Conservation (phyloP, 2,113 vertebrate genomes). For the Corythornis cristatus region DNA sequence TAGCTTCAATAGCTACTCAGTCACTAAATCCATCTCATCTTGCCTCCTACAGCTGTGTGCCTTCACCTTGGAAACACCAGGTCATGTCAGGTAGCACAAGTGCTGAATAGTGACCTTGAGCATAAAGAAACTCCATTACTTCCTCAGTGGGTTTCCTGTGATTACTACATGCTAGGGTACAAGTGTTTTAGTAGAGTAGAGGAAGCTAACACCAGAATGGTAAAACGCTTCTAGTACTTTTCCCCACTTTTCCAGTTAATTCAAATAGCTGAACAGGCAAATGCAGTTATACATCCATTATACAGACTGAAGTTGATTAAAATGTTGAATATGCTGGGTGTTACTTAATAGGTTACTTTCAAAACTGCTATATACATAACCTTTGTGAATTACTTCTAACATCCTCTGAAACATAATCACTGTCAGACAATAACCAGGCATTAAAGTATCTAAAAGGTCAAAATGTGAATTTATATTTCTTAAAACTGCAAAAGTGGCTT, state of each 20-base stretch:
- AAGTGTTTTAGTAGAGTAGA: constrained; percentile 13
- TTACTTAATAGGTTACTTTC: neutral
- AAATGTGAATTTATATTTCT: constrained; percentile 1
- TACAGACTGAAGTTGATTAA: neutral
- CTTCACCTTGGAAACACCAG: neutral
- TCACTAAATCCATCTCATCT: neutral
- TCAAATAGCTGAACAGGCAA: neutral
- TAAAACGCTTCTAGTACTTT: neutral
- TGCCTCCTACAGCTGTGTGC: neutral
- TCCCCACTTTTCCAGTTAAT: neutral
- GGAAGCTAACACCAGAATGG: neutral
- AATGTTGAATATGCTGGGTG: neutral
- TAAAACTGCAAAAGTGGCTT: neutral
- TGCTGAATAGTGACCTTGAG: neutral
- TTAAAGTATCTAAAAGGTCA: neutral
- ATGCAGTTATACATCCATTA: neutral
- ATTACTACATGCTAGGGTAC: constrained; percentile 4
- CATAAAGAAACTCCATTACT: constrained; percentile 15
- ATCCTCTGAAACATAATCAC: neutral
- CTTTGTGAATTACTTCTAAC: constrained; percentile 13
- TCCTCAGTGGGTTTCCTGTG: neutral
- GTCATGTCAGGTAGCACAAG: neutral
- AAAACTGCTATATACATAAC: neutral
- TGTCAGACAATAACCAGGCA: neutral
- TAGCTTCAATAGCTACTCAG: neutral